Evolutionary conservation across 2,113 vertebrate species (phyloP), one percentile per base, ranked within the genome.

Genomic region (Arothron firmamentum): DNA sequence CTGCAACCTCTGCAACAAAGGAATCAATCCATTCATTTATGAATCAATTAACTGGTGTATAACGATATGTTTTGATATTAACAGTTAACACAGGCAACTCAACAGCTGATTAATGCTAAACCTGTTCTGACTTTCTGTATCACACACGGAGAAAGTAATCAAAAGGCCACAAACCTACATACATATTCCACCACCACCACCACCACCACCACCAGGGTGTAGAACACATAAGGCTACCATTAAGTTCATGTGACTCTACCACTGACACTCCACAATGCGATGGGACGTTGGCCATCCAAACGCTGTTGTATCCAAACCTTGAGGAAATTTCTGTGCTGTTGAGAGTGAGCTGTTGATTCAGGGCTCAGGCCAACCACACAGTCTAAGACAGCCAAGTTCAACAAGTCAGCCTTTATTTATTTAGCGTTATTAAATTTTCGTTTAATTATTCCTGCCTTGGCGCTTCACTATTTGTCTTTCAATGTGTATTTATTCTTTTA

Each of bases 311-410:
- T 85, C 72, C 68, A 79, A 76, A 80, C 64, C 68, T 71, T 65
- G 64, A 72, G 67, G 74, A 81, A 77, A 84, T 78, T 80, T 47
- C 6, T 19, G 65, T 61, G 64, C 59, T 65, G 70, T 72, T 78
- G 83, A 70, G 78, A 81, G 73, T 45, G n/a, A 69, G 75, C 61
- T 85, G 85, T 88, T 88, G 84, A 75, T 82, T 77, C 80, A 58
- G 85, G 83, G 74, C 52, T 67, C 20, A 6, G 56, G 83, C 85
- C 85, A 86, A 47, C 47, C 48, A 15, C 64, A 74, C n/a, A 11
- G 45, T 48, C 67, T 23, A 31, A 43, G 19, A n/a, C 20, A 50
- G 80, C 82, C 80, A 82, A 81, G 63, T 62, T 52, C 23, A 65
- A n/a, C 51, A 25, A 72, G 77, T 54, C 74, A 25, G 76, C 25